Conservation (phyloP, 2,888 invertebrate genomes). For the Polylopha cassiicola region DNA sequence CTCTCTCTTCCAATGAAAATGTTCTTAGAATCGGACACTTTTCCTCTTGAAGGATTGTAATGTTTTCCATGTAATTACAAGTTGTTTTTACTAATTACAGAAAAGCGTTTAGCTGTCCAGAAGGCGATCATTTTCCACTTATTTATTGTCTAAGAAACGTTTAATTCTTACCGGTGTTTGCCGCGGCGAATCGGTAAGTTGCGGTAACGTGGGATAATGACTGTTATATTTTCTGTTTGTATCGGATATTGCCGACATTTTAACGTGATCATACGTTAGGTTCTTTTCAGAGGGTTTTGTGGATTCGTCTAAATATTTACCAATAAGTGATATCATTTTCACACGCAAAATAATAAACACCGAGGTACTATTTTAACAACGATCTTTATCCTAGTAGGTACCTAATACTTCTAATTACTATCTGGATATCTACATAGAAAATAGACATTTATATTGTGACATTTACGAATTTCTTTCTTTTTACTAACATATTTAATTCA, state of each 20-base stretch:
- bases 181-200: conserved; percentile 17
- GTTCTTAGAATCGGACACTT: too few species aligned
- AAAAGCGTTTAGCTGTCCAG: too few species aligned
- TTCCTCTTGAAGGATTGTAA: too few species aligned
- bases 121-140: conserved; percentile 17
- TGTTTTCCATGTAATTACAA: too few species aligned
- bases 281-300: too few species aligned
- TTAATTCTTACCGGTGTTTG: conserved; percentile 12
- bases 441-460: neutral
- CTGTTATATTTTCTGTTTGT: conserved; percentile 8
- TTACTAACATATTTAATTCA: conserved; percentile 15
- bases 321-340: too few species aligned
- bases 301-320: neutral
- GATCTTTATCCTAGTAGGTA: too few species aligned
- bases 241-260: conserved; percentile 7
- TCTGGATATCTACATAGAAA: neutral
- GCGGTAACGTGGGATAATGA: conserved; percentile 8
- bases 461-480: conserved; percentile 9
- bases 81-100: too few species aligned
- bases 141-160: conserved; percentile 14
- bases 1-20: too few species aligned
- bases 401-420: neutral
- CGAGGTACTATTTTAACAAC: too few species aligned
- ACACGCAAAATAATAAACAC: too few species aligned
- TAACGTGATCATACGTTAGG: neutral